Evolutionary conservation across 2,113 vertebrate species (phyloP).

Genomic region (Pelobates fuscus): DNA sequence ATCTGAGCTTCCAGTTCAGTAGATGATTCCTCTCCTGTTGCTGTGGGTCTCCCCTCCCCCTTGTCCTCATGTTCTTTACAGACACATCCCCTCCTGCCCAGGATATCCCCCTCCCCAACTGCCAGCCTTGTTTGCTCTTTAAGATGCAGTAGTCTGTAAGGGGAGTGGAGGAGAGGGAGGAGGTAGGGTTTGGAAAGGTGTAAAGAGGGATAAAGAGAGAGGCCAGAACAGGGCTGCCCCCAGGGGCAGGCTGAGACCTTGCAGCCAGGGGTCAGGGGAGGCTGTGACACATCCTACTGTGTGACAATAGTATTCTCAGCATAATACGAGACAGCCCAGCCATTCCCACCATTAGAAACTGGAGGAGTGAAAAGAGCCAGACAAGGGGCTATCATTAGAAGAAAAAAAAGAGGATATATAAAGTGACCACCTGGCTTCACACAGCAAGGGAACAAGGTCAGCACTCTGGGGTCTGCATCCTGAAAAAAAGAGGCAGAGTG

Average conservation of each 20-base stretch:
- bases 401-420: constrained; percentile 10
- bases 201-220: constrained; percentile 30
- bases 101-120: constrained; percentile 55
- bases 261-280: constrained; percentile 39
- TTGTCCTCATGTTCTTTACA: constrained; percentile 55
- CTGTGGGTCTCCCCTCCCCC: constrained; percentile 48
- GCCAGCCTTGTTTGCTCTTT: constrained; percentile 45
- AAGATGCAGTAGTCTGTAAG: constrained; percentile 25
- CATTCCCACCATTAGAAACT: constrained; percentile 45
- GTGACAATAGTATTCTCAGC: constrained; percentile 31
- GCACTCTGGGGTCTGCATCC: not conserved
- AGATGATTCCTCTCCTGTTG: constrained; percentile 60
- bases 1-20: not conserved
- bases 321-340: constrained; percentile 8
- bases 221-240: constrained; percentile 23
- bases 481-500: not conserved
- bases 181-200: constrained; percentile 36
- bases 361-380: constrained; percentile 13
- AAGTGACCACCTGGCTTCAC: constrained; percentile 40
- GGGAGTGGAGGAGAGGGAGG: constrained; percentile 36
- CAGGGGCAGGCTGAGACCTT: constrained; percentile 40
- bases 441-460: constrained; percentile 6
- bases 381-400: constrained; percentile 18
- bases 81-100: constrained; percentile 36
- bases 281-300: constrained; percentile 36